A percentile compares a stretch with the other conserved stretches of the same genome.
These are phyloP conservation scores for Aphelinus atriplicis DNA, from an alignment of 1,140 invertebrate genomes.

Conservation along the genomic window DNA sequence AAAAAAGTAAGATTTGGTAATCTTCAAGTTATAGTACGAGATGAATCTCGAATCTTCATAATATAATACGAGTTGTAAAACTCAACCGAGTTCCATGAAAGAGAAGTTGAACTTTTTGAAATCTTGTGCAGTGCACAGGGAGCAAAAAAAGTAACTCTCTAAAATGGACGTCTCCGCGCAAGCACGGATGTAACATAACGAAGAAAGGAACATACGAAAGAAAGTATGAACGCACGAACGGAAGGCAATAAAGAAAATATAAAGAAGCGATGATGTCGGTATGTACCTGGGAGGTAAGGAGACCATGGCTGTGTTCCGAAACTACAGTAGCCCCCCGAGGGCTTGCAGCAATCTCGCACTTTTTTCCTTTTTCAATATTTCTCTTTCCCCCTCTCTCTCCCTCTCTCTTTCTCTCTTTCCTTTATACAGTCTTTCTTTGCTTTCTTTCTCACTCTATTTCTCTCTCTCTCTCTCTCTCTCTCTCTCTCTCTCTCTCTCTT, in stretches of 20 bases:
- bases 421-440: conserved; percentile 19
- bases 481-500: conserved; percentile 41
- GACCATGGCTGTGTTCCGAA: conserved; percentile 75
- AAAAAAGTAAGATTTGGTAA: too few relatives aligned
- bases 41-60: too few relatives aligned
- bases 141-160: conserved; percentile 1
- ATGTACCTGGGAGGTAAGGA: conserved; percentile 73
- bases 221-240: conserved; percentile 32
- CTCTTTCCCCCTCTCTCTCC: conserved; percentile 43
- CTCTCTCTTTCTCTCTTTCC: conserved; percentile 41
- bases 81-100: too few relatives aligned
- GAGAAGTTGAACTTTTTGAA: too few relatives aligned
- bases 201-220: conserved; percentile 36
- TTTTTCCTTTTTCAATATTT: conserved; percentile 31
- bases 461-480: conserved; percentile 42
- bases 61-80: too few relatives aligned
- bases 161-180: background rate
- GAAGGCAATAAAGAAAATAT: conserved; percentile 50
- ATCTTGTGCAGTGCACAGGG: too few relatives aligned
- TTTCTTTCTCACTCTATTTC: conserved; percentile 20
- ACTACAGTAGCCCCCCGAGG: conserved; percentile 68
- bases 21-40: too few relatives aligned
- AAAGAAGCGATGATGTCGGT: conserved; percentile 61
- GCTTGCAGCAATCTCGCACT: conserved; percentile 47
- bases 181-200: conserved; percentile 26